Evolutionary conservation across 2,113 vertebrate genomes (phyloP).

Genomic region (Stercorarius parasiticus): DNA sequence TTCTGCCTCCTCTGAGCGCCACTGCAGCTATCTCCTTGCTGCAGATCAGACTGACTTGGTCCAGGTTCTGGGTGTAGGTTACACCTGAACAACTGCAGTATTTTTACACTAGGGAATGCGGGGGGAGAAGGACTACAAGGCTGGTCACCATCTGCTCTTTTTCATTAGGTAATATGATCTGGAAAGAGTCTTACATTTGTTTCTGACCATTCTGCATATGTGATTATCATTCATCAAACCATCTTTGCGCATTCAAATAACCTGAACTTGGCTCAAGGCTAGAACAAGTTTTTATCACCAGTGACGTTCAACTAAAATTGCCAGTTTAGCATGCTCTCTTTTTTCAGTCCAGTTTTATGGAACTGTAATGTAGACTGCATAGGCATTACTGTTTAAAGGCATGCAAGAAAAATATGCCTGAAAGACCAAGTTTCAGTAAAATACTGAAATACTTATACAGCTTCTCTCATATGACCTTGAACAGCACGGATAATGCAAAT

Average conservation of each 20-base stretch:
- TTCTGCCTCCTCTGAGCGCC: not conserved
- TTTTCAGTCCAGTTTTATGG: accelerated
- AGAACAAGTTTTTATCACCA: not conserved
- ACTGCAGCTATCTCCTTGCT: not conserved
- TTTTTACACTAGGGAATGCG: not conserved
- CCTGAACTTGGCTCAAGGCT: not conserved
- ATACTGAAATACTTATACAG: not conserved
- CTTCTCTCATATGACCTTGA: not conserved
- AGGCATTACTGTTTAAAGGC: not conserved
- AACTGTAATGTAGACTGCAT: not conserved
- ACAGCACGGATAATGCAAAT: not conserved
- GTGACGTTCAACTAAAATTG: not conserved
- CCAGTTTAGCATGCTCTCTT: not conserved
- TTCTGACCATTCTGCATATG: not conserved
- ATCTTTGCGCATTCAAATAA: not conserved
- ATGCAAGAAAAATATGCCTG: not conserved
- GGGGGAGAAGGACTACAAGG: not conserved
- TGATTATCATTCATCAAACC: not conserved
- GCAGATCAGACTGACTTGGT: not conserved
- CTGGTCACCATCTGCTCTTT: not conserved
- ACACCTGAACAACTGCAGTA: not conserved
- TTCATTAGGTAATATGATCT: not conserved
- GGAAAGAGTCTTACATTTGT: not conserved
- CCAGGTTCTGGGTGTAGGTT: not conserved
- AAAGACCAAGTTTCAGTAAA: not conserved